Evolutionary conservation across 2,113 vertebrate species (phyloP).

Genomic region (Ptilonorhynchus violaceus): DNA sequence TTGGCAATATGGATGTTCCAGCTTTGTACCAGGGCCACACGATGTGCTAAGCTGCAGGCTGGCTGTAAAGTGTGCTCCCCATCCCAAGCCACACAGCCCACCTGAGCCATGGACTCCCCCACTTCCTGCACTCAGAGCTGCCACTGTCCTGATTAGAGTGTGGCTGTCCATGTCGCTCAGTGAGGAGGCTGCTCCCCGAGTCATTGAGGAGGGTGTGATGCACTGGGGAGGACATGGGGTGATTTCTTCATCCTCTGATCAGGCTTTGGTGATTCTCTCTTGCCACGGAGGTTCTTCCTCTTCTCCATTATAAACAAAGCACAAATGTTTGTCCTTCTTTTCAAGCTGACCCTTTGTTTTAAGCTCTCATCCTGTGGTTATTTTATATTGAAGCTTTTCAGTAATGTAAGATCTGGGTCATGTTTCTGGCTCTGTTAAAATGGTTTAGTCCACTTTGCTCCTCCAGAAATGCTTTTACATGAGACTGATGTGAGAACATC

Average conservation of each 20-base stretch:
- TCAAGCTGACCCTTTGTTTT: background rate
- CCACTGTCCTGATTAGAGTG: fast-evolving
- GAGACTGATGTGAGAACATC: background rate
- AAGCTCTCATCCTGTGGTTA: background rate
- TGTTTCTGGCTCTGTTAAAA: background rate
- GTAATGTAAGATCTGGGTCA: background rate
- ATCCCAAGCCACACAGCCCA: background rate
- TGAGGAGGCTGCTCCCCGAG: background rate
- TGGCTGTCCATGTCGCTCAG: fast-evolving
- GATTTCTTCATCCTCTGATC: background rate
- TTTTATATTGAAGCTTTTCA: background rate
- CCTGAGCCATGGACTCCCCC: fast-evolving
- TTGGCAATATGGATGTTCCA: background rate
- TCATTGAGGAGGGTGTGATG: background rate
- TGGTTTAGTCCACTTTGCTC: background rate
- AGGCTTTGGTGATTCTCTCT: background rate
- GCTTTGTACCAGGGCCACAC: background rate
- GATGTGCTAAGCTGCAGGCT: background rate
- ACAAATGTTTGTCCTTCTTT: background rate
- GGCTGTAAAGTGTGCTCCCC: too few species aligned
- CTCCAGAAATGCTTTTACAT: background rate
- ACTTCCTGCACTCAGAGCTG: background rate
- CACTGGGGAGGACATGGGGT: background rate
- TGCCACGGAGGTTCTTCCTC: background rate
- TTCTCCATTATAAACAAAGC: background rate